phyloP scores from a whole-genome alignment of 2,888 invertebrate species.

The Athalia rosae region DNA sequence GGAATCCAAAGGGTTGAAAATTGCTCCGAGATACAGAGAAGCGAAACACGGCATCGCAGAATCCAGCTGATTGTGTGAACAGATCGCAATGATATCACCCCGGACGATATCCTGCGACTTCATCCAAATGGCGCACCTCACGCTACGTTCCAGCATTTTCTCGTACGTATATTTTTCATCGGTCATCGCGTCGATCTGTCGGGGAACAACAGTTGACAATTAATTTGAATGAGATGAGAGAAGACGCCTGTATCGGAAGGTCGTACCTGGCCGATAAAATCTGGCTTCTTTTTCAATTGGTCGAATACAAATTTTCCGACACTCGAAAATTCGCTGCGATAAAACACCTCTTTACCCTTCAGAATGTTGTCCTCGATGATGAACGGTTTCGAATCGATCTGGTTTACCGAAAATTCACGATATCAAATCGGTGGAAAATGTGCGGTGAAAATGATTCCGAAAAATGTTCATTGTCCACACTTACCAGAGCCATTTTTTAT shows the following conservation, averaged over 20 bases:
- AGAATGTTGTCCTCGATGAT: conserved; percentile 55
- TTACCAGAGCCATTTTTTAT: no score
- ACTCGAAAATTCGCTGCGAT: conserved; percentile 18
- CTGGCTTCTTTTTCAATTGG: conserved; percentile 47
- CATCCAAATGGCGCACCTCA: conserved; percentile 66
- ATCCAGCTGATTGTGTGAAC: conserved; percentile 51
- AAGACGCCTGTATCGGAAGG: not conserved
- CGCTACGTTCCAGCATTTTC: conserved; percentile 57
- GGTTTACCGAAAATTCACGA: no score
- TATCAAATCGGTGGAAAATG: no score
- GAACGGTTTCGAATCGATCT: no score
- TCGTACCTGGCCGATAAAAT: conserved; percentile 57
- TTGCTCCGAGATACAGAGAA: conserved; percentile 48
- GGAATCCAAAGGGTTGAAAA: conserved; percentile 46
- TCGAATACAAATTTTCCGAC: conserved; percentile 55
- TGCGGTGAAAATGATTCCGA: no score
- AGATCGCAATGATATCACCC: conserved; percentile 60
- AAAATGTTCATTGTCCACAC: no score
- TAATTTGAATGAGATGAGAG: not conserved
- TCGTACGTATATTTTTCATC: conserved; percentile 55
- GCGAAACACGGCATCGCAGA: conserved; percentile 49
- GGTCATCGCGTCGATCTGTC: conserved; percentile 59
- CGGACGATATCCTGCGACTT: conserved; percentile 56
- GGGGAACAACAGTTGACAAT: no score
- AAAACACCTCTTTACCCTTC: conserved; percentile 46